Base-by-base conservation (phyloP, 2,888 invertebrate species). In the Glaucopsyche alexis region DNA sequence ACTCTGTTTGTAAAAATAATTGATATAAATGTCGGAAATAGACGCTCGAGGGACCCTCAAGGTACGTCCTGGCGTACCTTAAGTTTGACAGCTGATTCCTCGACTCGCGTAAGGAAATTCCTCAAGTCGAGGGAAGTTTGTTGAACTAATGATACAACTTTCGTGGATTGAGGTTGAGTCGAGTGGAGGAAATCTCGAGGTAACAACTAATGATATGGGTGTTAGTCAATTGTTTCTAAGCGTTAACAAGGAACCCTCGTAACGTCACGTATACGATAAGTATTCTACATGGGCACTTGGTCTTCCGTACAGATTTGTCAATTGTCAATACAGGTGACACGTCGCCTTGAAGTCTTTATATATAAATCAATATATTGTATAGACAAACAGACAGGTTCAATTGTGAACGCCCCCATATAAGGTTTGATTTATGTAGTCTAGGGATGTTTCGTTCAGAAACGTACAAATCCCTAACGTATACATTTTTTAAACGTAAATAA, bases 291-390 rank as follows among this genome's bases (percentile, higher is more conserved):
- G 73, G 77, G 74, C 77, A 76, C 75, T 77, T 79, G 77, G 81
- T 84, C 85, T 85, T 85, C 85, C 85, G 82, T 82, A 82, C 80
- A 74, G 80, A 83, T 86, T 85, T 83, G 80, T 83, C 83, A 83
- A 84, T 84, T 83, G 82, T 80, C 82, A 79, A 82, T 83, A 81
- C 78, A 82, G 82, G 84, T 83, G 81, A 80, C 78, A 76, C 75
- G 75, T 79, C 78, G 82, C 86, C 86, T 87, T 87, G 84, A 82
- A 84, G 40, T 72, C 29, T 64, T 47, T 50, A 64, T 72, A 55
- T 60, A 42, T 45, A 60, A 14, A 38, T 60, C 29, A 29, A 47
- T 47, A 11, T 29, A 13, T 13, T 60, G 29, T 60, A 29, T 13
- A 29, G 29, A 60, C 60, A 29, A 55, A 55, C 55, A 55, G 19